These are phyloP conservation scores for Sarcophaga subvicina DNA, from an alignment of 2,888 invertebrate genomes.

Conservation along the genomic window DNA sequence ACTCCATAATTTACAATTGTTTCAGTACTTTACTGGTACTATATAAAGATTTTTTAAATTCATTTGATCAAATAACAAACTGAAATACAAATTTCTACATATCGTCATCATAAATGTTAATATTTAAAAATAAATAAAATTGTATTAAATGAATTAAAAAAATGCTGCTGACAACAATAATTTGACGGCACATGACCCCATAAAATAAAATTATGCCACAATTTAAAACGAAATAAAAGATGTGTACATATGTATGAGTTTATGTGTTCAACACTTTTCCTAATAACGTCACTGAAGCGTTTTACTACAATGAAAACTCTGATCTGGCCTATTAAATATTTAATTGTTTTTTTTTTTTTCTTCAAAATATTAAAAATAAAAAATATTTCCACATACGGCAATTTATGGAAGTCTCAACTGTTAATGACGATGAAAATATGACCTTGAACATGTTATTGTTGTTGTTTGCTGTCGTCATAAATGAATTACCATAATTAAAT, in stretches of 20 bases:
- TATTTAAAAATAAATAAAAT: no score
- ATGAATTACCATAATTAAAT: slow-evolving; percentile 59
- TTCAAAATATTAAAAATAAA: slow-evolving; percentile 10
- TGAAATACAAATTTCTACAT: no score
- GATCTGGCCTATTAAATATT: not conserved
- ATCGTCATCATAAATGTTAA: no score
- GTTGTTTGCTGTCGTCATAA: slow-evolving; percentile 8
- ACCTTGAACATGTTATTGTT: slow-evolving; percentile 55
- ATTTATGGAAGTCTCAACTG: slow-evolving; percentile 15
- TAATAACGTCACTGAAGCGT: slow-evolving; percentile 60
- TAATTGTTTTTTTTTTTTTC: not conserved
- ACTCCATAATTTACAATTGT: no score
- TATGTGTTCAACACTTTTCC: slow-evolving; percentile 44
- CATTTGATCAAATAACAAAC: no score
- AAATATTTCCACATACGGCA: slow-evolving; percentile 1
- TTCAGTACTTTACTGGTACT: no score
- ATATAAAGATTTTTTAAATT: no score
- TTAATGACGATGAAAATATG: slow-evolving; percentile 38
- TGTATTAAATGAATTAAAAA: no score
- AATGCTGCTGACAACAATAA: slow-evolving; percentile 47
- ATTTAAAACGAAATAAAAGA: not conserved
- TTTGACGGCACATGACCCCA: slow-evolving; percentile 46
- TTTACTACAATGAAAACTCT: slow-evolving; percentile 28
- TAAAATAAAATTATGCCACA: slow-evolving; percentile 17
- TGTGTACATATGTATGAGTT: not conserved